Base-by-base conservation (phyloP, 2,888 invertebrate genomes). In the Lasioglossum vierecki region DNA sequence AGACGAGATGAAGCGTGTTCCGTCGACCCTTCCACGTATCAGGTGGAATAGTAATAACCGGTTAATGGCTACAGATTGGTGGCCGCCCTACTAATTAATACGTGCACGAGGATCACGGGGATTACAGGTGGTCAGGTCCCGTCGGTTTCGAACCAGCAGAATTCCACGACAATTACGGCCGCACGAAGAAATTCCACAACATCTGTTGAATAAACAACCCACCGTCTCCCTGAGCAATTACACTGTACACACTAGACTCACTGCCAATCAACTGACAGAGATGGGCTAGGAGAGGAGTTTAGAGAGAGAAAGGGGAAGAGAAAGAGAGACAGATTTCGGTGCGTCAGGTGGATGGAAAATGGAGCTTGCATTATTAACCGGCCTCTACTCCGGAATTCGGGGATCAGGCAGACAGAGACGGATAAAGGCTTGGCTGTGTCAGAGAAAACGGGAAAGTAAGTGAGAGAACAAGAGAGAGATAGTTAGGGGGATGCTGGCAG, bases 1-100 rank as follows among this genome's bases (percentile, higher is more conserved):
- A 22, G 39, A 22, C 39, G 68, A 68, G 39, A 68, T 63, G 26
- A 63, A 30, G 30, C 63, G 63, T 63, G 63, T 66, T 35, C 66
- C 30, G 66, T 44, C 35, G 18, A 57, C 44, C 71, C 60, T 71
- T 26, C 46, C 74, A 76, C 77, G 83, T 85, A 89, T 79, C 84
- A 76, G 79, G 74, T 87, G 77, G 91, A 92, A 91, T 92, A 92
- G 89, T 91, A 92, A 92, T 92, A 87, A 88, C 89, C 88, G 63
- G 87, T 88, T 92, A 92, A 92, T 89, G 91, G 86, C 86, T 83
- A 88, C 86, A 89, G 89, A 92, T 92, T 92, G 91, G 91, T 91
- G 68, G 78, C 84, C 82, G 88, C 72, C 88, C 82, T 83, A 86
- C 90, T 90, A 92, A 92, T 92, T 91, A 92, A 91, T 92, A 87